A percentile compares a stretch with the other conserved stretches of the same genome.
phyloP scores from a whole-genome alignment of 2,888 invertebrate genomes.

The Adelphocoris suturalis region DNA sequence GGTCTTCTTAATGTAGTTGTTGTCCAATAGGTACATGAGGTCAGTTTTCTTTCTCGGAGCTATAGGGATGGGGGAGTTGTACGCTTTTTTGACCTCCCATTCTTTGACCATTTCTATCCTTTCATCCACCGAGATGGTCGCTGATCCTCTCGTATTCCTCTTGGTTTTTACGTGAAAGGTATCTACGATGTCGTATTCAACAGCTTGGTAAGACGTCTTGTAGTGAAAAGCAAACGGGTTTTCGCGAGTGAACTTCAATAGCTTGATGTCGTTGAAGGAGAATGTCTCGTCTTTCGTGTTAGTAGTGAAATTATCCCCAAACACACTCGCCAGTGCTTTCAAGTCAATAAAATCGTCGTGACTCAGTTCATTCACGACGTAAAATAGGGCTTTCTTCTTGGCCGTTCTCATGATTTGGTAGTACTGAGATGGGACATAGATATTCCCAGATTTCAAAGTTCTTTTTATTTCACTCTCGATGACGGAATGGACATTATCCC shows the following conservation, averaged over 20 bases:
- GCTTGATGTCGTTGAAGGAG: background rate
- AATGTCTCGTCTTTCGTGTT: slow-evolving; percentile 33
- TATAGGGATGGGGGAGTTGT: slow-evolving; percentile 16
- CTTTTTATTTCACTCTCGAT: slow-evolving; percentile 61
- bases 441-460: slow-evolving; percentile 48
- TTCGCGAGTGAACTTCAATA: background rate
- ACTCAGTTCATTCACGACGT: slow-evolving; percentile 31
- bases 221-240: slow-evolving; percentile 14
- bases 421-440: slow-evolving; percentile 63
- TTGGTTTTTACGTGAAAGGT: slow-evolving; percentile 1
- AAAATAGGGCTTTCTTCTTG: slow-evolving; percentile 52
- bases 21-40: slow-evolving; percentile 1
- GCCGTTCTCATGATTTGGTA: slow-evolving; percentile 48
- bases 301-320: slow-evolving; percentile 43
- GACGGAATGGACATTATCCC: slow-evolving; percentile 29
- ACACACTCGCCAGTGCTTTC: background rate
- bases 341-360: slow-evolving; percentile 60
- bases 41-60: slow-evolving; percentile 9
- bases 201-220: slow-evolving; percentile 42
- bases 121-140: too few species aligned
- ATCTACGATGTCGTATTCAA: background rate
- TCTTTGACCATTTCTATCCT: too few species aligned
- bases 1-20: background rate
- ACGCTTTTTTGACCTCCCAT: background rate
- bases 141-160: too few species aligned